Evolutionary conservation across 2,888 invertebrate genomes (phyloP), one percentile per base, ranked within the genome.

Genomic region (Mycogona germanica): DNA sequence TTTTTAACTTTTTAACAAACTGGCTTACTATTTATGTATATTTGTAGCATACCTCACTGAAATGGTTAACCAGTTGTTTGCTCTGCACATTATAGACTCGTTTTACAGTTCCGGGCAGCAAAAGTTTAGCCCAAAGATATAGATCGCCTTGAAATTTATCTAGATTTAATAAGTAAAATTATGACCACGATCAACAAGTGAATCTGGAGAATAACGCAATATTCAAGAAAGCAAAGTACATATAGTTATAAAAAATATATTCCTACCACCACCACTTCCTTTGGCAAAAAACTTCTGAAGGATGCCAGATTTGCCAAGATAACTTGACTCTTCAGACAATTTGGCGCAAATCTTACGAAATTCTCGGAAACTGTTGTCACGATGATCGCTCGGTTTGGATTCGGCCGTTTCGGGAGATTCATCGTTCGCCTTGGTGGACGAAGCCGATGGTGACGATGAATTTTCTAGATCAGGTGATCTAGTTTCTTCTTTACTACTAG

Each of bases 81-180:
- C 84, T 89, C 73, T 91, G 88, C 47, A 96, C 72, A 73, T 95
- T 93, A 67, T 93, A 96, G 30, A 92, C 80, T 57, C 87, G 75
- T 68, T 89, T 88, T 14, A 80, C 77, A 26, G 82, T 82, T 45
- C 81, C 83, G 0, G 93, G 95, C 49, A 95, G 71, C 23, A 95
- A 70, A 60, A 92, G 70, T 63, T 83, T 82, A 66, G 88, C 79
- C 86, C 91, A 84, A 41, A 89, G 71, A 42, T 78, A 73, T 28
- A 85, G 67, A 68, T 92, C 82, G 2, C 92, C 85, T 64, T 81
- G 76, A 66, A 87, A 92, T 9, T 75, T 73, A 35, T 73, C 78
- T 64, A 76, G 70, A 67, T 63, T 28, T 21, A 52, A 51, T 14
- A 44, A 21, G 46, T 35, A 57, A n/a, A 46, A 45, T 26, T n/a